phyloP scores from a whole-genome alignment of 2,113 vertebrate genomes.

The Accipiter cooperii region DNA sequence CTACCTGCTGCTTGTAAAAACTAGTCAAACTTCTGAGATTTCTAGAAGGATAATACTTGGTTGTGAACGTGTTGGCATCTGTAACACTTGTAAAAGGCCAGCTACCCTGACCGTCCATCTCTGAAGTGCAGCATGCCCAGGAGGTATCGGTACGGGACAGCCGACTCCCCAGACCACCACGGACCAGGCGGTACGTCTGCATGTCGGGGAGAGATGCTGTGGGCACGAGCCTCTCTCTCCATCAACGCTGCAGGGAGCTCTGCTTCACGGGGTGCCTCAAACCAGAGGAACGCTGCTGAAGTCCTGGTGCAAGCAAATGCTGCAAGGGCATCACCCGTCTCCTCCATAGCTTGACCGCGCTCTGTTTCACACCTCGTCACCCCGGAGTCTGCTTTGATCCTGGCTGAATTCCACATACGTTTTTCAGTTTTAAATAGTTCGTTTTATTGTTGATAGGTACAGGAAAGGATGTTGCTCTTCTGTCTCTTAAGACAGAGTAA shows the following conservation, averaged over 20 bases:
- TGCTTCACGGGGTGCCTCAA: background rate
- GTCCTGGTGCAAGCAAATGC: background rate
- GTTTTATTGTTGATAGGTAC: background rate
- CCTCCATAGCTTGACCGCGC: background rate
- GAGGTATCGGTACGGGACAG: background rate
- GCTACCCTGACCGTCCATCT: fast-evolving
- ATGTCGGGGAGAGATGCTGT: too few relatives aligned
- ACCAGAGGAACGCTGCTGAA: background rate
- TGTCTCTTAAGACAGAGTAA: background rate
- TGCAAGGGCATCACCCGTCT: background rate
- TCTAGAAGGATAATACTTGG: background rate
- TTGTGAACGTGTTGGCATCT: background rate
- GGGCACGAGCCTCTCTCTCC: background rate
- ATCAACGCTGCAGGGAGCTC: background rate
- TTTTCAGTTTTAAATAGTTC: background rate
- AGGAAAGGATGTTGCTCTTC: background rate
- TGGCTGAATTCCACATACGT: background rate
- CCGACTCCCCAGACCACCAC: background rate
- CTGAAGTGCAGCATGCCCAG: background rate
- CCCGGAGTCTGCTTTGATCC: background rate
- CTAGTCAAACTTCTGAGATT: background rate
- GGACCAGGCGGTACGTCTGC: background rate
- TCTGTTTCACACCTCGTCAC: background rate
- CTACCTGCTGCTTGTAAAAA: background rate
- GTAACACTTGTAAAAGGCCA: background rate